A percentile compares a stretch with the other conserved stretches of the same genome.
phyloP scores from a whole-genome alignment of 1,140 invertebrate genomes.

The Physella acuta region DNA sequence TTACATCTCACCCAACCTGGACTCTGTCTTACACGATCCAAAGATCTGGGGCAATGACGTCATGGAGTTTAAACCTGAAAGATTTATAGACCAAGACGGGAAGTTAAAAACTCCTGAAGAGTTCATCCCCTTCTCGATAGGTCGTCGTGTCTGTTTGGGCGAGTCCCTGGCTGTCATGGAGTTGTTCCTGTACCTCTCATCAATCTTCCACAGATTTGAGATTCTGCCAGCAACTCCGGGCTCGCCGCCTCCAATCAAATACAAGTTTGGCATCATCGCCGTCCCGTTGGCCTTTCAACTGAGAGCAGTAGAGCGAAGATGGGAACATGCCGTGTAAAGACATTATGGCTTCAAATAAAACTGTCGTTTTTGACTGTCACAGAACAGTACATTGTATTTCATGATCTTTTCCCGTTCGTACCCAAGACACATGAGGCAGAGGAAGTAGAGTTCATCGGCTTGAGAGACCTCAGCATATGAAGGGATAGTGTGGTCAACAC shows the following conservation, averaged over 20 bases:
- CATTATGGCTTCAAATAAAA: no score
- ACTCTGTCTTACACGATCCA: slow-evolving; percentile 49
- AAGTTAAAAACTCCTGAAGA: slow-evolving; percentile 17
- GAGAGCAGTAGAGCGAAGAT: no score
- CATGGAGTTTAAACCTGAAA: slow-evolving; percentile 69
- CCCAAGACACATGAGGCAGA: no score
- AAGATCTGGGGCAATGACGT: slow-evolving; percentile 68
- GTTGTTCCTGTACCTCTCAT: slow-evolving; percentile 23
- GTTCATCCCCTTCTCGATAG: slow-evolving; percentile 28
- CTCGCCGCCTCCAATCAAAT: not conserved
- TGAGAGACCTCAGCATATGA: no score
- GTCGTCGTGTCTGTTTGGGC: slow-evolving; percentile 30
- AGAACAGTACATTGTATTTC: no score
- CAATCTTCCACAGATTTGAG: slow-evolving; percentile 1
- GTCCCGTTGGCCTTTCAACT: not conserved
- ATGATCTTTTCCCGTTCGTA: no score
- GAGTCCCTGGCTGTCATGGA: slow-evolving; percentile 31
- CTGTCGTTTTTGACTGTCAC: no score
- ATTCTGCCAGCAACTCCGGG: not conserved
- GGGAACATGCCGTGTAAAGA: no score
- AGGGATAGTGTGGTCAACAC: no score
- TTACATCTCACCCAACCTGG: slow-evolving; percentile 46
- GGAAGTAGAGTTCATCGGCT: no score
- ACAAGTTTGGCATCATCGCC: not conserved
- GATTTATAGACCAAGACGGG: slow-evolving; percentile 58